A percentile compares a stretch with the other conserved stretches of the same genome.
Conservation (phyloP, 1,140 invertebrate genomes). For the Drosophila insularis region DNA sequence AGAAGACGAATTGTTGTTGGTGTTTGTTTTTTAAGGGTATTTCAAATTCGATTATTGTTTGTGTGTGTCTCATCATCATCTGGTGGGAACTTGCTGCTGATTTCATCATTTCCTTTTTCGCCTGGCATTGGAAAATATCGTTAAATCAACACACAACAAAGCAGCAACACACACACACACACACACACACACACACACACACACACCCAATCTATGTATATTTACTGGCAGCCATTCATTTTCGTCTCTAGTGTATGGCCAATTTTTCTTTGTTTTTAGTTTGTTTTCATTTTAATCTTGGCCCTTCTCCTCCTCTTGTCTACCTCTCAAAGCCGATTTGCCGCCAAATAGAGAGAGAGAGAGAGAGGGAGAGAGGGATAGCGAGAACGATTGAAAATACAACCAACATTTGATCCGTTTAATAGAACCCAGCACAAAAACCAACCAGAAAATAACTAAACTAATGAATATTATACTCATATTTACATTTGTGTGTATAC, state of each 20-base stretch:
- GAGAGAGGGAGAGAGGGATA: background rate
- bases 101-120: constrained; percentile 13
- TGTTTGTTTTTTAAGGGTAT: too few species aligned
- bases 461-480: background rate
- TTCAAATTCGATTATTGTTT: too few species aligned
- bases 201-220: constrained; percentile 40
- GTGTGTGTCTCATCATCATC: too few species aligned
- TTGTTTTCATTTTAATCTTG: background rate
- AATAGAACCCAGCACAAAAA: background rate
- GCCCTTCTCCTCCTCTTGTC: background rate
- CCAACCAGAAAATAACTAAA: background rate
- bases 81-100: background rate
- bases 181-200: too few species aligned
- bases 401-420: background rate
- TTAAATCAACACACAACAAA: constrained; percentile 34
- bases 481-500: background rate
- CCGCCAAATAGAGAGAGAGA: background rate
- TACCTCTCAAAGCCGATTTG: background rate
- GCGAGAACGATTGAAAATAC: background rate
- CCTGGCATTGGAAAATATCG: constrained; percentile 54
- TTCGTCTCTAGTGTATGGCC: background rate
- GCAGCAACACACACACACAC: too few species aligned
- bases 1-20: background rate
- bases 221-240: constrained; percentile 46
- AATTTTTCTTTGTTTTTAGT: constrained; percentile 20